Evolutionary conservation across 1,140 invertebrate genomes (phyloP).

Genomic region (Gryon sp.): DNA sequence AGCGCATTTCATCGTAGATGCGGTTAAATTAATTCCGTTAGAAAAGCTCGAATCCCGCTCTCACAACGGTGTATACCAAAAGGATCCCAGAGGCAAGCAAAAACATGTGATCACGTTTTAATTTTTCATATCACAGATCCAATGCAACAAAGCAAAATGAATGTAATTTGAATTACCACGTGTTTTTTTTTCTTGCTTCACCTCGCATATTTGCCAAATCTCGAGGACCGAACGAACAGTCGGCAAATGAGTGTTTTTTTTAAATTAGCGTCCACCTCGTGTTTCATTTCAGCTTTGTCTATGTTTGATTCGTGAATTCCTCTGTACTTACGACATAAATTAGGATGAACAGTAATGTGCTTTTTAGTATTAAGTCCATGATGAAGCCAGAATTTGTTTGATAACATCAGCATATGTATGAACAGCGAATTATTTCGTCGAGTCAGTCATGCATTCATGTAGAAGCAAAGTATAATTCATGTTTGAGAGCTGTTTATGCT

Average conservation of each 20-base stretch:
- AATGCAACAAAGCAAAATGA: constrained; percentile 52
- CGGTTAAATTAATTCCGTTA: constrained; percentile 45
- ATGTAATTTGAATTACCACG: constrained; percentile 57
- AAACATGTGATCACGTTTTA: constrained; percentile 47
- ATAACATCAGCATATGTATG: constrained; percentile 1
- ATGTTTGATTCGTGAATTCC: constrained; percentile 30
- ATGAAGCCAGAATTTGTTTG: constrained; percentile 12
- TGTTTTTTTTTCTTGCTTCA: constrained; percentile 13
- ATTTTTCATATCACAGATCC: constrained; percentile 50
- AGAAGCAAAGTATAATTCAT: too few relatives aligned
- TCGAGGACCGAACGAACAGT: constrained; percentile 16
- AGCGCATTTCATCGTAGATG: constrained; percentile 24
- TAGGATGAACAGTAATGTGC: constrained; percentile 19
- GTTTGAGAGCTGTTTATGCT: too few relatives aligned
- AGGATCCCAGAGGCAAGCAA: constrained; percentile 11
- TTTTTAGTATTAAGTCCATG: constrained; percentile 24
- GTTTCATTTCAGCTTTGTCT: constrained; percentile 31
- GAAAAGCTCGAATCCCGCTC: constrained; percentile 32
- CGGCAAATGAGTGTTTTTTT: constrained; percentile 33
- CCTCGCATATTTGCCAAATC: constrained; percentile 19
- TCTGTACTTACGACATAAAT: constrained; percentile 10
- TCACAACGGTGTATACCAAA: constrained; percentile 11
- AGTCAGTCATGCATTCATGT: not conserved
- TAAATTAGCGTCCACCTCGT: constrained; percentile 34
- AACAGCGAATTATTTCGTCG: constrained; percentile 1